Base-by-base conservation (phyloP, 2,113 vertebrate species). In the Vulpes lagopus region DNA sequence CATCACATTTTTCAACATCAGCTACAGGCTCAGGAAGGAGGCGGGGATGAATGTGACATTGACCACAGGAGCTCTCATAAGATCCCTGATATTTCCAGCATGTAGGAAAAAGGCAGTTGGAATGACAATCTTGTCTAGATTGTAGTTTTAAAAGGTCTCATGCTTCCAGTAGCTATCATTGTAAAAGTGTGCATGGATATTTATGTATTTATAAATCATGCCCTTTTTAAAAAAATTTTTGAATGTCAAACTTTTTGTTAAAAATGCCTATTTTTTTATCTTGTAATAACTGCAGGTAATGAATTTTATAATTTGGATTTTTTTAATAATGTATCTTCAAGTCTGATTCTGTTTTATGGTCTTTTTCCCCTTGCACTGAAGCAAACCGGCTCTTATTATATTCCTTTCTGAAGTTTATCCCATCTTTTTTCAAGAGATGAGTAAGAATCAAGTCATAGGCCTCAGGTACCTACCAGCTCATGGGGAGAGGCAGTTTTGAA, bases 171-270 rank as follows among this genome's bases (percentile, higher is more conserved):
- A 94, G 64, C 57, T 83, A 25, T 55, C 80, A 85, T 89, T 94
- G 73, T 96, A 65, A 83, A 97, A 97, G 62, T 83, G 69, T 89
- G 59, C 69, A 30, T 92, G 81, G 67, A 76, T 95, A 92, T 94
- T 97, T 93, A 90, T 94, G 62, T 97, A 78, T 96, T 98, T 96
- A 95, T 96, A 93, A 84, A 95, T 81, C 35, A 65, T 23, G 74
- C 83, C 78, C 11, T 95, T 22, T 80, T 88, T 43, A 43, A 43
- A 43, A 43, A 43, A 25, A 25, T 95, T 95, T 94, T 73, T 84
- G 65, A 95, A 74, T 94, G 81, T 86, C 81, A 87, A 57, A 85
- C 16, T 79, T 95, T 89, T 95, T 89, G 81, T 97, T 94, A 67
- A 95, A 97, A 97, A 95, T 87, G 62, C n/a, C 1, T 78, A 4